phyloP scores from a whole-genome alignment of 2,888 invertebrate genomes.

The Hydraecia micacea region DNA sequence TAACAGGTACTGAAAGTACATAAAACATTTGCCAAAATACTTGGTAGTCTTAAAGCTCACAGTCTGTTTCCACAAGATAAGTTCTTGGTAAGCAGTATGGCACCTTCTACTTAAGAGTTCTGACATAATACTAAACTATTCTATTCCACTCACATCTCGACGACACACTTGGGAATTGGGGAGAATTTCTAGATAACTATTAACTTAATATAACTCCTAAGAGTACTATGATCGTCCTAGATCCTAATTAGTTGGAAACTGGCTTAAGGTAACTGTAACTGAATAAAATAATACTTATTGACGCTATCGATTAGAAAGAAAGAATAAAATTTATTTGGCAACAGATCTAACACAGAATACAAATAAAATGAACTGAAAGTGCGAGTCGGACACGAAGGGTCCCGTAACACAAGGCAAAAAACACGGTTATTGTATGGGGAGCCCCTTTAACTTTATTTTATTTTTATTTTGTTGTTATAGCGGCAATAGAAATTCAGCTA shows the following conservation, averaged over 20 bases:
- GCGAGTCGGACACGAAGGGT: too few species aligned
- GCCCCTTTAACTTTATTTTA: too few species aligned
- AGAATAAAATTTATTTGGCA: not conserved
- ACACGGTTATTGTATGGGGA: too few species aligned
- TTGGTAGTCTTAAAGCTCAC: not conserved
- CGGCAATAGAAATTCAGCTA: too few species aligned
- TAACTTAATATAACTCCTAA: slow-evolving; percentile 22
- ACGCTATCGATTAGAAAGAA: not conserved
- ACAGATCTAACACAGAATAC: not conserved
- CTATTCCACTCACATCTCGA: not conserved
- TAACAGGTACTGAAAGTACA: not conserved
- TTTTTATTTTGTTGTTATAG: too few species aligned
- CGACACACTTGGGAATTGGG: slow-evolving; percentile 18
- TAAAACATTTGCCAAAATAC: not conserved
- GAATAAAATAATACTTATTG: not conserved
- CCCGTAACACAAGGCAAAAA: too few species aligned
- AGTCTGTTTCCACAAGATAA: slow-evolving; percentile 17
- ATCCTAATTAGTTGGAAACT: slow-evolving; percentile 14
- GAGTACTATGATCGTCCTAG: slow-evolving; percentile 17
- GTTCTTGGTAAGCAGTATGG: not conserved
- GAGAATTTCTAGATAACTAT: slow-evolving; percentile 12
- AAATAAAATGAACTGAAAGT: too few species aligned
- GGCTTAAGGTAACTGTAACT: not conserved
- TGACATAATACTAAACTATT: slow-evolving; percentile 13
- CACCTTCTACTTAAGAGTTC: slow-evolving; percentile 3